Base-by-base conservation (phyloP, 2,888 invertebrate genomes). In the Drosophila meridiana region DNA sequence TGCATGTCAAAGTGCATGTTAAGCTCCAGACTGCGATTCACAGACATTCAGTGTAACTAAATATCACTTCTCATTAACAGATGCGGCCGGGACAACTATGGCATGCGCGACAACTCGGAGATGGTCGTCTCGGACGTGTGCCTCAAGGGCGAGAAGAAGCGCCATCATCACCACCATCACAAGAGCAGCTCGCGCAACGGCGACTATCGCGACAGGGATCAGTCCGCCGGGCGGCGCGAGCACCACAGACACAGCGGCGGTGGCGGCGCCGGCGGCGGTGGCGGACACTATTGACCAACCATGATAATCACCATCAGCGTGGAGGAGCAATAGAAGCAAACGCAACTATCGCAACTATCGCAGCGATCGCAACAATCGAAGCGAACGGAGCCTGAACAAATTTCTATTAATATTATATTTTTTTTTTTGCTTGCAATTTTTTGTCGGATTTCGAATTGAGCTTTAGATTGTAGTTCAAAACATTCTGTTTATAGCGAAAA, bases 71-170 rank as follows among this genome's bases (percentile, higher is more conserved):
- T 0, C 4, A 5, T 40, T 52, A 2, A 26, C 56, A 92, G 92
- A 78, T 90, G 91, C 76, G 92, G 91, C 40, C 90, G 93, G 43
- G 93, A 93, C 62, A 92, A 92, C 66, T 93, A 92, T 68, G 95
- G 95, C 2, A 94, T 95, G 78, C 94, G 95, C 45, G 97, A 97
- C 89, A 96, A 96, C 53, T 96, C 96, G 1, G 97, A 97, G 92
- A 94, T 97, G 87, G 96, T 96, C 50, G 96, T 96, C 14, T 95
- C 95, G 14, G 96, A 96, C 89, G 95, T 94, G 48, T 93, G 93
- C 64, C 83, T 93, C 34, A 93, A 93, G 91, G 93, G 92, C 50
- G 93, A 93, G 83, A 93, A 93, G 90, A 93, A 93, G 80, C 92
- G 93, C 7, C 93, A 93, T 73, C 93, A 93, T 82, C 93, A 93